Evolutionary conservation across 2,113 vertebrate species (phyloP).

Genomic region (Neodon shergylaensis): DNA sequence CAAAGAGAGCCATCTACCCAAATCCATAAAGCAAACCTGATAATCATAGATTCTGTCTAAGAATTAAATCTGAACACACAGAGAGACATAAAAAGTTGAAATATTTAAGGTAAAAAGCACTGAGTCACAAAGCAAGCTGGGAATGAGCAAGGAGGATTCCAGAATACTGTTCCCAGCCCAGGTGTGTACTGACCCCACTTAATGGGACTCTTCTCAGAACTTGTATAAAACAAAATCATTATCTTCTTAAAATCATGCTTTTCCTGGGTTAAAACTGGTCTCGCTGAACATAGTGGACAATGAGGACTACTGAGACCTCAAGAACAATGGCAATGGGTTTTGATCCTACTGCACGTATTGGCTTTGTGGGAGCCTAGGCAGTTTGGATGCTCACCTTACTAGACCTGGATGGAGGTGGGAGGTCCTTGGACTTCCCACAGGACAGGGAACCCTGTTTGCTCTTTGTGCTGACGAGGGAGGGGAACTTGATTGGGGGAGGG

Average conservation of each 20-base stretch:
- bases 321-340: too few species aligned
- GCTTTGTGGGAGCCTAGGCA: too few species aligned
- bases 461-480: too few species aligned
- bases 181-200: background rate
- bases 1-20: background rate
- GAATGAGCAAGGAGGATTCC: background rate
- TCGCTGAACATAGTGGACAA: too few species aligned
- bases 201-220: background rate
- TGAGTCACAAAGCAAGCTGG: background rate
- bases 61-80: background rate
- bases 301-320: too few species aligned
- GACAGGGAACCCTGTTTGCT: too few species aligned
- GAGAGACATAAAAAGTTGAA: background rate
- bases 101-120: background rate
- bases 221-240: background rate
- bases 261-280: too few species aligned
- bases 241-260: background rate
- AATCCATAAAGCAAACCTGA: background rate
- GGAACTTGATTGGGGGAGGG: too few species aligned
- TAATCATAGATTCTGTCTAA: background rate
- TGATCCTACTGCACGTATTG: too few species aligned
- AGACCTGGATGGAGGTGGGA: too few species aligned
- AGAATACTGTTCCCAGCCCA: conserved; percentile 16
- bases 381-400: too few species aligned
- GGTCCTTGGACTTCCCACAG: too few species aligned